Evolutionary conservation across 1,140 invertebrate species (phyloP), one percentile per base, ranked within the genome.

Genomic region (Lepidotrigona ventralis): DNA sequence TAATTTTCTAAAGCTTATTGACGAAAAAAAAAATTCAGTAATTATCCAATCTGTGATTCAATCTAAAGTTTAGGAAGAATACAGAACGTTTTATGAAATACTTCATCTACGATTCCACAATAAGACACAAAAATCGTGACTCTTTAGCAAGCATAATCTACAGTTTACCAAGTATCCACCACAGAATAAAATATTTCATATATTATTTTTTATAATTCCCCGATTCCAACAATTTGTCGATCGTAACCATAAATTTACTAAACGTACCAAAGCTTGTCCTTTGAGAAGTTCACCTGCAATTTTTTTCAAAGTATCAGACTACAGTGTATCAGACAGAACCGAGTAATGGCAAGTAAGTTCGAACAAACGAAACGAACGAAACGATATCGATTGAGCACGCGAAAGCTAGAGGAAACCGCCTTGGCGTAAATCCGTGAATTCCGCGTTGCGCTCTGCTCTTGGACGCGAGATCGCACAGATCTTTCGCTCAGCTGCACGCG

Each of bases 361-460:
- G 79, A 73, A 76, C 58, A 1, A 33, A 23, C 66, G 33, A 33
- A 33, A 33, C 33, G 66, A 1, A 17, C 29, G 3, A 39, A 26
- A 46, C 39, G 8, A 51, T 33, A 51, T 21, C 4, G 46, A 53
- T n/a, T 19, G 8, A 23, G 15, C 72, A 33, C 21, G 15, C 73
- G 56, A 39, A 21, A n/a, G n/a, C 39, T 46, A 3, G 70, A 53
- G 70, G 46, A 64, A 63, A 53, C 69, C 33, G 6, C 39, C 33
- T 29, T 14, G 14, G 8, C 46, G 26, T 5, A 29, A 12, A 85
- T 85, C 70, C 60, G 78, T 51, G 69, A 63, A 85, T 85, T 85
- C 80, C 78, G 80, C 76, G 51, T 72, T 58, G 82, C 71, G 63
- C 69, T 81, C 64, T 54, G n/a, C 71, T 23, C 14, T 63, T 71